phyloP scores from a whole-genome alignment of 2,888 invertebrate species.

The Troides helena region DNA sequence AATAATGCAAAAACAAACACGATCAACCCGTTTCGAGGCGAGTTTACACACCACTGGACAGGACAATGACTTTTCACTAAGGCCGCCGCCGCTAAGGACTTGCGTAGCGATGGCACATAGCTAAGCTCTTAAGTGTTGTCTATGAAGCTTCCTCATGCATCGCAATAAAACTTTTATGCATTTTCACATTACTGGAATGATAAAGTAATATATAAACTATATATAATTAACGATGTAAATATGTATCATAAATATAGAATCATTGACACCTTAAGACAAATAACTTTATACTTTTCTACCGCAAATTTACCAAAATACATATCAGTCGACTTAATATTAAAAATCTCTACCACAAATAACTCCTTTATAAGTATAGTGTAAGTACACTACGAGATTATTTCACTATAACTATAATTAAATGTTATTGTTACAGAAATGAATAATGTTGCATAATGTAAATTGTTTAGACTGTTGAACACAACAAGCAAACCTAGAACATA shows the following conservation, averaged over 20 bases:
- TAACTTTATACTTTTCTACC: too few species aligned
- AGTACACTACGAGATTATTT: background rate
- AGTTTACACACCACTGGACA: conserved; percentile 63
- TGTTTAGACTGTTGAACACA: conserved; percentile 51
- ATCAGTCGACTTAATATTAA: too few species aligned
- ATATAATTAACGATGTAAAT: background rate
- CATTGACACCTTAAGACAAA: too few species aligned
- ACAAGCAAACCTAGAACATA: conserved; percentile 38
- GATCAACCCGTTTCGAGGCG: conserved; percentile 57
- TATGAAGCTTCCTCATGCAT: background rate
- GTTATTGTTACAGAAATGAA: background rate
- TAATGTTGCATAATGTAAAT: background rate
- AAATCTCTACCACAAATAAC: too few species aligned
- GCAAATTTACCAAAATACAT: too few species aligned
- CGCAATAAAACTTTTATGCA: background rate
- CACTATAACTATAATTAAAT: background rate
- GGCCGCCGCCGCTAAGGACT: conserved; percentile 19
- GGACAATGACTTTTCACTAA: conserved; percentile 64
- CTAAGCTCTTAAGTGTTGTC: conserved; percentile 7
- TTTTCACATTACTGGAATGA: background rate
- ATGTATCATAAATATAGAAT: background rate
- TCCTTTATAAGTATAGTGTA: too few species aligned
- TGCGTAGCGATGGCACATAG: conserved; percentile 16
- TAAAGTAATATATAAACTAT: background rate
- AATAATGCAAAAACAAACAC: conserved; percentile 73